Percentiles rank a stretch among this genome's conserved stretches.
These are phyloP conservation scores for Pinctada fucata DNA, from an alignment of 2,888 invertebrate species.

Conservation along the genomic window DNA sequence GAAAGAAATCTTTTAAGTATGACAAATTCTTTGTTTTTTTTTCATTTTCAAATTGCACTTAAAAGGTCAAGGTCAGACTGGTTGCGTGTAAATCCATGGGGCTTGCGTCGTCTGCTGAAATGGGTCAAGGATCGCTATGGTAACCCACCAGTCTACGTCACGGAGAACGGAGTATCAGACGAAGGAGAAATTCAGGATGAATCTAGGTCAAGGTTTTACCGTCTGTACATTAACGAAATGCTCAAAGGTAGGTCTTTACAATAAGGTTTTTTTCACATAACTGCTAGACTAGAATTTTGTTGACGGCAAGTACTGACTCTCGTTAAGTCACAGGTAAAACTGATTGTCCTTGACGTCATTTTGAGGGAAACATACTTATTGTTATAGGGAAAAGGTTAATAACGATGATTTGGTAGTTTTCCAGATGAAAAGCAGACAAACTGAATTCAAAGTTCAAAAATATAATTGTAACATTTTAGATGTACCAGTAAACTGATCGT, in stretches of 20 bases:
- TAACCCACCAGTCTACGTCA: slow-evolving; percentile 61
- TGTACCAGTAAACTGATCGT: too few relatives aligned
- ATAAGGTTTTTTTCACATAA: neutral
- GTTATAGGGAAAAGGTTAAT: neutral
- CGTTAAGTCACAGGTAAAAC: too few relatives aligned
- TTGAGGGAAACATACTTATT: neutral
- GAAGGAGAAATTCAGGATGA: slow-evolving; percentile 58
- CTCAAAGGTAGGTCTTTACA: slow-evolving; percentile 62
- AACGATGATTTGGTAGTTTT: too few relatives aligned
- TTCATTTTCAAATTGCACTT: neutral
- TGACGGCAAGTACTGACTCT: too few relatives aligned
- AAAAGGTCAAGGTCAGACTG: slow-evolving; percentile 41
- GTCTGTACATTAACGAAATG: slow-evolving; percentile 67
- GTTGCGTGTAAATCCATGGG: slow-evolving; percentile 64
- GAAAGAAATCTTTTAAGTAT: too few relatives aligned
- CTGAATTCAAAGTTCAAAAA: too few relatives aligned
- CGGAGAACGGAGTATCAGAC: slow-evolving; percentile 70
- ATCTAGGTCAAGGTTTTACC: slow-evolving; percentile 60
- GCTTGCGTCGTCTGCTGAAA: slow-evolving; percentile 57
- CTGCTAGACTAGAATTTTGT: too few relatives aligned
- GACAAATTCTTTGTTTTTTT: too few relatives aligned
- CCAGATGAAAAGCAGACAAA: too few relatives aligned
- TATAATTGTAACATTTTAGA: too few relatives aligned
- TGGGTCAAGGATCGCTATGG: slow-evolving; percentile 63
- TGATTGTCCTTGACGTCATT: too few relatives aligned